A percentile compares a stretch with the other conserved stretches of the same genome.
Conservation (phyloP, 2,888 invertebrate species). For the Liodrosophila aerea region DNA sequence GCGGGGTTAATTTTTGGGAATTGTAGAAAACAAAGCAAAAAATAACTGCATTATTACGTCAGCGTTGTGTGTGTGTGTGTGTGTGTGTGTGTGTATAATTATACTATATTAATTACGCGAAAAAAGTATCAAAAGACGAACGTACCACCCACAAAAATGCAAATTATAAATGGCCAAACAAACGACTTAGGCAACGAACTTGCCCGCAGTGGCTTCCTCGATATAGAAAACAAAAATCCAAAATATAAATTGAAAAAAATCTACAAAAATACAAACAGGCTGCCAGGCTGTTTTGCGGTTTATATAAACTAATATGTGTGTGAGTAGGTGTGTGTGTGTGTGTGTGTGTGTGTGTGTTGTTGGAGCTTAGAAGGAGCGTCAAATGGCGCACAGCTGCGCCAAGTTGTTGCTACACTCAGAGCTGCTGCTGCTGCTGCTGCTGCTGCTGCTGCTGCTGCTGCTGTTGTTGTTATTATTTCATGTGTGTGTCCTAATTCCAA, state of each 20-base stretch:
- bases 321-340: constrained; percentile 3
- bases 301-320: constrained; percentile 12
- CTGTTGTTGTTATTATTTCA: constrained; percentile 55
- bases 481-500: constrained; percentile 77
- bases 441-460: constrained; percentile 10
- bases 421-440: constrained; percentile 65
- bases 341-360: constrained; percentile 10
- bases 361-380: constrained; percentile 51
- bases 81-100: constrained; percentile 19
- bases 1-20: constrained; percentile 1
- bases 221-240: constrained; percentile 3
- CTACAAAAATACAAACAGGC: constrained; percentile 38
- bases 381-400: constrained; percentile 74
- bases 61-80: constrained; percentile 16
- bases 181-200: constrained; percentile 78
- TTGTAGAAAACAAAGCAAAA: background rate
- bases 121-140: too few species aligned
- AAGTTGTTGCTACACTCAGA: constrained; percentile 43
- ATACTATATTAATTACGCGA: constrained; percentile 42
- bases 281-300: constrained; percentile 41
- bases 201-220: constrained; percentile 28
- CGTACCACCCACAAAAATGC: constrained; percentile 41
- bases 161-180: constrained; percentile 46
- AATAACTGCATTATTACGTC: constrained; percentile 19
- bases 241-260: constrained; percentile 11